phyloP scores from a whole-genome alignment of 2,888 invertebrate genomes.

The Limnephilus marmoratus region DNA sequence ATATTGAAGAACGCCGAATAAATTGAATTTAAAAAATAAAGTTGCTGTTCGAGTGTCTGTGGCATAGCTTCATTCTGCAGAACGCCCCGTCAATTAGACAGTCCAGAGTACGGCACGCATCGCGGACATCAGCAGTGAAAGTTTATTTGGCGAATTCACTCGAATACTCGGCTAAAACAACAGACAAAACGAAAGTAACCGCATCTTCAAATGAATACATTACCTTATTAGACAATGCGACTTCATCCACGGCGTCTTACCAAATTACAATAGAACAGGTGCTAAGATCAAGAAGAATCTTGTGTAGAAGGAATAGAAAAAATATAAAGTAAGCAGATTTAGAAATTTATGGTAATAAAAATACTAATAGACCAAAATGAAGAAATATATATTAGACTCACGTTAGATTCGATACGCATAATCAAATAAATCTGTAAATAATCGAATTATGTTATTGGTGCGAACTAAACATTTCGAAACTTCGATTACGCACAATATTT shows the following conservation, averaged over 20 bases:
- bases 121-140: slow-evolving; percentile 13
- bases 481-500: too few relatives aligned
- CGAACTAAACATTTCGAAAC: too few relatives aligned
- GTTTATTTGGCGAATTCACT: slow-evolving; percentile 16
- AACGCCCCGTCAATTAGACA: not conserved
- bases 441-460: too few relatives aligned
- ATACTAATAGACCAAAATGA: too few relatives aligned
- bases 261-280: not conserved
- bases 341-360: too few relatives aligned
- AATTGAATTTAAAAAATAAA: not conserved
- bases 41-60: not conserved
- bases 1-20: too few relatives aligned
- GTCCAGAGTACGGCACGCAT: not conserved
- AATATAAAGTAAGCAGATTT: not conserved
- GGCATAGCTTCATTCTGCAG: not conserved
- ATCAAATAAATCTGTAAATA: too few relatives aligned
- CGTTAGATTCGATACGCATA: too few relatives aligned
- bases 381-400: too few relatives aligned
- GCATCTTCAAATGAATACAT: not conserved
- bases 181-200: not conserved
- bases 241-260: not conserved
- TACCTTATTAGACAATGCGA: not conserved
- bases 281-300: not conserved
- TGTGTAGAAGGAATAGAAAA: not conserved
- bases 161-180: slow-evolving; percentile 5